Evolutionary conservation across 2,888 invertebrate genomes (phyloP).

Genomic region (Dusona sp.): DNA sequence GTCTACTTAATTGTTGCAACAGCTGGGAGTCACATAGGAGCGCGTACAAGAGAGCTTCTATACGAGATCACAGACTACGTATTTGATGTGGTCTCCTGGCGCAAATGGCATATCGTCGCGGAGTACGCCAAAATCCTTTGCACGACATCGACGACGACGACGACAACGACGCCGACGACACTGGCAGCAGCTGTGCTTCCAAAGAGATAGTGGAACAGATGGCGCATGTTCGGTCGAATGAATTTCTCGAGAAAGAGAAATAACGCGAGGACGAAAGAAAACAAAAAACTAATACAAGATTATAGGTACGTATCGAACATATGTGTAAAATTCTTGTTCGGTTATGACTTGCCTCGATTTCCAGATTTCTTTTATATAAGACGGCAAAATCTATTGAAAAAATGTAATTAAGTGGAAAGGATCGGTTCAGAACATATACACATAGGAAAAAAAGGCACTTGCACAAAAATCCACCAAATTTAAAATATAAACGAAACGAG

Average conservation of each 20-base stretch:
- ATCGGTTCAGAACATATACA: not conserved
- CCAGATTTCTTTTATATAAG: not conserved
- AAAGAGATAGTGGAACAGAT: slow-evolving; percentile 47
- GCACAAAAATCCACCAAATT: not conserved
- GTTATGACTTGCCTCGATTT: not conserved
- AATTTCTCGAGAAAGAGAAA: slow-evolving; percentile 45
- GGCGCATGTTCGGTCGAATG: slow-evolving; percentile 55
- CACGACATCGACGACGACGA: slow-evolving; percentile 35
- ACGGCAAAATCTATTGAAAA: not conserved
- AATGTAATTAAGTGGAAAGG: not conserved
- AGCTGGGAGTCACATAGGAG: slow-evolving; percentile 50
- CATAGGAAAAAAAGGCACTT: not conserved
- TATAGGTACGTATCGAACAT: not conserved
- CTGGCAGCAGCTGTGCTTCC: slow-evolving; percentile 41
- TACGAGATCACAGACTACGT: slow-evolving; percentile 54
- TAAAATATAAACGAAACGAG: not conserved
- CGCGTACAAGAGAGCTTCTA: slow-evolving; percentile 35
- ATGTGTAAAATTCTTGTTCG: slow-evolving; percentile 7
- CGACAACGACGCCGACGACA: slow-evolving; percentile 25
- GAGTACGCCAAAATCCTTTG: slow-evolving; percentile 55
- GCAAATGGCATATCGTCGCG: slow-evolving; percentile 56
- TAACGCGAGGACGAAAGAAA: not conserved
- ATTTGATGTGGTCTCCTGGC: slow-evolving; percentile 65
- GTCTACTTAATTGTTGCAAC: slow-evolving; percentile 60
- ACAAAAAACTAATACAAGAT: slow-evolving; percentile 15